These are phyloP conservation scores for Premnoplex brunnescens DNA, from an alignment of 2,797 vertebrate genomes.

Conservation along the genomic window DNA sequence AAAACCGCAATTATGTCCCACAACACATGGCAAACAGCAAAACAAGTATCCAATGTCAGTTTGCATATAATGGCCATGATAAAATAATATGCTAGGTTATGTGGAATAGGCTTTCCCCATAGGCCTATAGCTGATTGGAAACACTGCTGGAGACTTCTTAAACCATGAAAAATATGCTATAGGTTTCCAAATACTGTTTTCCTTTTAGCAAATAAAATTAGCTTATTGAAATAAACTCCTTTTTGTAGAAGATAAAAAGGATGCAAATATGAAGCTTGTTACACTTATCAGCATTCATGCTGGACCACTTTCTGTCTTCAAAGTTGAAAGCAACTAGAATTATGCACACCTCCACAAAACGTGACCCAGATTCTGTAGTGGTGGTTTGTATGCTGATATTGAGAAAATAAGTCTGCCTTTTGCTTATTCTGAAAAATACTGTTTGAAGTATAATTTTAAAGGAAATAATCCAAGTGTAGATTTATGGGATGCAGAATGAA, in stretches of 20 bases:
- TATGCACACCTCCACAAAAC: conserved; percentile 12
- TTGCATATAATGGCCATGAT: background rate
- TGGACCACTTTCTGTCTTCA: conserved; percentile 24
- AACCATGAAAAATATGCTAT: background rate
- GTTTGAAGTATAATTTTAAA: conserved; percentile 17
- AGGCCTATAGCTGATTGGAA: background rate
- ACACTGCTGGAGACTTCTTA: background rate
- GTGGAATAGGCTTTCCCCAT: background rate
- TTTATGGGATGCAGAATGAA: background rate
- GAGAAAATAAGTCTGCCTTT: background rate
- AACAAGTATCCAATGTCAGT: background rate
- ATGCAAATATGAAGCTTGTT: conserved; percentile 50
- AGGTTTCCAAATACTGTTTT: background rate
- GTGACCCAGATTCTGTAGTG: conserved; percentile 13
- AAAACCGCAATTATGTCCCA: background rate
- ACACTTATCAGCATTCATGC: conserved; percentile 25
- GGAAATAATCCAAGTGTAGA: background rate
- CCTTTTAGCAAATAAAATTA: conserved; percentile 33
- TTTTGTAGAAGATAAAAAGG: conserved; percentile 45
- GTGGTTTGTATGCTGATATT: background rate
- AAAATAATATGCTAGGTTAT: background rate
- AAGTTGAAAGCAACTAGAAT: conserved; percentile 39
- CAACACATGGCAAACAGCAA: background rate
- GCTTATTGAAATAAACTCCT: conserved; percentile 20
- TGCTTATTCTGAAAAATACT: background rate